Percentiles rank a stretch among this genome's conserved stretches.
Conservation (phyloP, 2,113 vertebrate genomes). For the Sardina pilchardus region DNA sequence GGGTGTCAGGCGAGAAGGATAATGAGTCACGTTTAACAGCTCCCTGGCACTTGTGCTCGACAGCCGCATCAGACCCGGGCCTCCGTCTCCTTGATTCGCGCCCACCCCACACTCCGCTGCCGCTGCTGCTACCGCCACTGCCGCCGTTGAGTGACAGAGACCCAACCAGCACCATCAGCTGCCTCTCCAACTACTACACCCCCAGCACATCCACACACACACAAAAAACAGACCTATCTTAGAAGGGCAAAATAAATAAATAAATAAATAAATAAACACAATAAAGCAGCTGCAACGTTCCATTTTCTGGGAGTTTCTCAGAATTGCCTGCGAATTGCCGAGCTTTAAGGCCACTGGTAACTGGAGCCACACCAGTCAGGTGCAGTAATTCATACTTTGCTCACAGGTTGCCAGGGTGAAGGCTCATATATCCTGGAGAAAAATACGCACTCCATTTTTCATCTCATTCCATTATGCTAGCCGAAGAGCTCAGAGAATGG, state of each 20-base stretch:
- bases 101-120: constrained; percentile 16
- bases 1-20: constrained; percentile 67
- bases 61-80: constrained; percentile 26
- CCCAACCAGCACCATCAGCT: constrained; percentile 25
- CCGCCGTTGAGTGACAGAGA: constrained; percentile 70
- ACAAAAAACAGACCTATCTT: background rate
- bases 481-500: background rate
- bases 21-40: constrained; percentile 72
- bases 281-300: background rate
- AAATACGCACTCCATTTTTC: background rate
- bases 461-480: background rate
- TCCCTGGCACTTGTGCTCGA: constrained; percentile 61
- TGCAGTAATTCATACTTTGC: background rate
- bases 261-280: background rate
- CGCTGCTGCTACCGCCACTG: background rate
- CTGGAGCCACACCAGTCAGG: background rate
- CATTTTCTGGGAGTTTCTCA: background rate
- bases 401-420: background rate
- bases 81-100: constrained; percentile 8
- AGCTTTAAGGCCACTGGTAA: background rate
- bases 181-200: background rate
- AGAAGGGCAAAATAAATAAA: background rate
- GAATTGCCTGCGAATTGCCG: background rate
- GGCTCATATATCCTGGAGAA: background rate
- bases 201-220: background rate